These are phyloP conservation scores for Darevskia nairensis DNA, from an alignment of 2,797 vertebrate genomes.

Conservation along the genomic window DNA sequence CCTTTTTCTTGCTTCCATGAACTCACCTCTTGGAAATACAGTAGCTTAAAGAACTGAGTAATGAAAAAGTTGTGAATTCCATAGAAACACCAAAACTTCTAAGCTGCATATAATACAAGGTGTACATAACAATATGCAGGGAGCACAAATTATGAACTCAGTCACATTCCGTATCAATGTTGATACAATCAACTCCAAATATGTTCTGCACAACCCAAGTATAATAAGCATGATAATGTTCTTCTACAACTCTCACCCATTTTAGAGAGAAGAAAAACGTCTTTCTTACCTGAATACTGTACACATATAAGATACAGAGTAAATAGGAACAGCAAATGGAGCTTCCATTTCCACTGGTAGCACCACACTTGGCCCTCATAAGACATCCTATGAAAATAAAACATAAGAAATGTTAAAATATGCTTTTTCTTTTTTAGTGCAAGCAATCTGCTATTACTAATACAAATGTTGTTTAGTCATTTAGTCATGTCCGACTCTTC, in stretches of 20 bases:
- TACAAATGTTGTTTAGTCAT: not conserved
- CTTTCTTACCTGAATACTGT: slow-evolving; percentile 79
- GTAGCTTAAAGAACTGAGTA: not conserved
- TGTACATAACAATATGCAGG: not conserved
- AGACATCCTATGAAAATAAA: slow-evolving; percentile 79
- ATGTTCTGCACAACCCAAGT: not conserved
- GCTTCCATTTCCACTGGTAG: slow-evolving; percentile 84
- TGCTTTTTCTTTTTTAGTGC: not conserved
- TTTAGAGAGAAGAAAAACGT: not conserved
- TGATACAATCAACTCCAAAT: not conserved
- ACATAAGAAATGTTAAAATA: slow-evolving; percentile 28
- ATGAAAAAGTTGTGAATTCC: not conserved
- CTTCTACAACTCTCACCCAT: not conserved
- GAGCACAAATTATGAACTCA: not conserved
- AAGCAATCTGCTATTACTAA: not conserved
- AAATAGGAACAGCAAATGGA: slow-evolving; percentile 73
- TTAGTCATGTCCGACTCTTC: too few relatives aligned
- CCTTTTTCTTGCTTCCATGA: too few relatives aligned
- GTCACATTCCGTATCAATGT: not conserved
- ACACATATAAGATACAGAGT: slow-evolving; percentile 63
- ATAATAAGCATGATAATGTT: not conserved
- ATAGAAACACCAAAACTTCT: not conserved
- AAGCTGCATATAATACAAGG: not conserved
- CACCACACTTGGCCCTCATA: slow-evolving; percentile 78
- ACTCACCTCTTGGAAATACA: too few relatives aligned